These are phyloP conservation scores for Setipinna tenuifilis DNA, from an alignment of 2,797 vertebrate genomes.

Conservation along the genomic window DNA sequence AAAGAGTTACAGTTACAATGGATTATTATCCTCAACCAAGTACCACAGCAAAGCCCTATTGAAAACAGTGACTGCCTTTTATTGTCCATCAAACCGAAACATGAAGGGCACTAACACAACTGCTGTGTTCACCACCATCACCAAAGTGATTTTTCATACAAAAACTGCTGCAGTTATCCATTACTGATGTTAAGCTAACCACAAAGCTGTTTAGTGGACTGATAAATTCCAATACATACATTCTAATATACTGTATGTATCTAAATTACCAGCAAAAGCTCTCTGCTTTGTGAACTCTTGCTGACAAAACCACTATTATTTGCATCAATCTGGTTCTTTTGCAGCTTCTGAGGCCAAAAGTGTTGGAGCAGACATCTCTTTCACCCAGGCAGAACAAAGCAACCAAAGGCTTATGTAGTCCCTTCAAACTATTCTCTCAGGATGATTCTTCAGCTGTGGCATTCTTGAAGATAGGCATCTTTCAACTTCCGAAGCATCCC, in stretches of 20 bases:
- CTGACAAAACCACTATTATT: conserved; percentile 40
- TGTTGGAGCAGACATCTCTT: conserved; percentile 28
- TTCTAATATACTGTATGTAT: neutral
- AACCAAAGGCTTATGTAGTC: conserved; percentile 28
- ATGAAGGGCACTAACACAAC: neutral
- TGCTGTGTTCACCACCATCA: neutral
- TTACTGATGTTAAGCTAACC: neutral
- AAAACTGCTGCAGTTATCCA: neutral
- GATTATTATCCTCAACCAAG: neutral
- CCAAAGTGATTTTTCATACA: neutral
- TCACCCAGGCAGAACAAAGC: conserved; percentile 10
- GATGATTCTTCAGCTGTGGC: neutral
- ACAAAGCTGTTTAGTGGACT: neutral
- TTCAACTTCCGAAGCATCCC: neutral
- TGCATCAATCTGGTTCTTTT: neutral
- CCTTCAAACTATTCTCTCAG: neutral
- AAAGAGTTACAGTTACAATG: conserved; percentile 15
- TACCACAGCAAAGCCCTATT: neutral
- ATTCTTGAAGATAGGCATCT: neutral
- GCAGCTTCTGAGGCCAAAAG: neutral
- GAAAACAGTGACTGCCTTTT: neutral
- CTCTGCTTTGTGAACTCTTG: conserved; percentile 12
- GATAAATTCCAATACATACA: neutral
- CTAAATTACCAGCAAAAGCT: neutral
- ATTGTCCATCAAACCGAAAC: neutral